Percentiles rank a stretch among this genome's conserved stretches.
Evolutionary conservation across 2,113 vertebrate genomes (phyloP).

Genomic region (Acanthisitta chloris): DNA sequence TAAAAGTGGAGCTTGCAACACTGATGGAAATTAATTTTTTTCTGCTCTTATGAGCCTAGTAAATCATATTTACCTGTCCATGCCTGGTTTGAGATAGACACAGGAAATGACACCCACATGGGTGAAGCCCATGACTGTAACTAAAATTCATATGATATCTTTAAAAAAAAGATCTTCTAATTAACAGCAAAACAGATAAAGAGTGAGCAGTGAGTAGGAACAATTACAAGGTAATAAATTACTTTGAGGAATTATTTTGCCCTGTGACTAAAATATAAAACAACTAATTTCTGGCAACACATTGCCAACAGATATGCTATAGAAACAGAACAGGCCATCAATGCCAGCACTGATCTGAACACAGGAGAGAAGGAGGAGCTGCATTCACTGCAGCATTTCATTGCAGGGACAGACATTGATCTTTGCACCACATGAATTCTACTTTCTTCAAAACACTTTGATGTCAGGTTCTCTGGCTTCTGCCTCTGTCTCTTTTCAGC

Average conservation of each 20-base stretch:
- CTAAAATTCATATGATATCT: not conserved
- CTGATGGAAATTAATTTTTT: not conserved
- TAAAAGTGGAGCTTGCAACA: not conserved
- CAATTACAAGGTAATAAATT: not conserved
- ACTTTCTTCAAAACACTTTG: not conserved
- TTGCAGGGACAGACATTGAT: not conserved
- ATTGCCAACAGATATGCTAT: not conserved
- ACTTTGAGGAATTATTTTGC: not conserved
- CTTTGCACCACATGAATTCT: not conserved
- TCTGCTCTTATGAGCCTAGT: not conserved
- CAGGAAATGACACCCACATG: rapidly evolving
- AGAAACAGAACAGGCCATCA: not conserved
- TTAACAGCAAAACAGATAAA: not conserved
- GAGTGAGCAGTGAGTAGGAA: not conserved
- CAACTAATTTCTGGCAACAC: not conserved
- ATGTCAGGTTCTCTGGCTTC: not conserved
- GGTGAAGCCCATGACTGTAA: not conserved
- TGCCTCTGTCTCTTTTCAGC: not conserved
- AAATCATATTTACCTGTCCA: not conserved
- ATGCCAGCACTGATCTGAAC: not conserved
- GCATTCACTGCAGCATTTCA: not conserved
- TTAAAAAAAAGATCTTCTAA: not conserved
- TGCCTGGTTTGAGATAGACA: not conserved
- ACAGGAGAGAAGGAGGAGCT: not conserved
- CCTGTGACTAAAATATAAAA: not conserved